Percentiles rank a stretch among this genome's conserved stretches.
These are phyloP conservation scores for Tachina lurida DNA, from an alignment of 2,888 invertebrate species.

Conservation along the genomic window DNA sequence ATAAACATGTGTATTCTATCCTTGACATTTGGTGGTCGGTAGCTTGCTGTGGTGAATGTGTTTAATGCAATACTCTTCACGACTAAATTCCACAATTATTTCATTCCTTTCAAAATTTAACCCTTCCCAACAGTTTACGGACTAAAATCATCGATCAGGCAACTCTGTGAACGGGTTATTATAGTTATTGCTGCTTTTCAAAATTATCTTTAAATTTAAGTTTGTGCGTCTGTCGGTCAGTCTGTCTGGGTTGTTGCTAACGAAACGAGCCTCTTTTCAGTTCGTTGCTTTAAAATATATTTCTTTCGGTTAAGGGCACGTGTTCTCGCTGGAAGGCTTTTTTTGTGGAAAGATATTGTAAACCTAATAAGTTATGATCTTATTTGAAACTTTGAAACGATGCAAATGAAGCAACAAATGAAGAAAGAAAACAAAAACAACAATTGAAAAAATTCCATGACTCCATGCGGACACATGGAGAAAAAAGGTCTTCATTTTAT, in stretches of 20 bases:
- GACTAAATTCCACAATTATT: background rate
- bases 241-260: constrained; percentile 26
- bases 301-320: constrained; percentile 62
- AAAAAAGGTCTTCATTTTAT: background rate
- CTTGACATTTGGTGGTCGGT: too few species aligned
- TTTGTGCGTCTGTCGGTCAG: background rate
- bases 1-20: too few species aligned
- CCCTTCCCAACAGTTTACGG: background rate
- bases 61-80: too few species aligned
- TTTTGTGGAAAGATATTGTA: constrained; percentile 39
- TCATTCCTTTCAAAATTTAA: too few species aligned
- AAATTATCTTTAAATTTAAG: constrained; percentile 29
- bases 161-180: background rate
- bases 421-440: constrained; percentile 6
- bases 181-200: constrained; percentile 15
- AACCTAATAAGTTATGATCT: constrained; percentile 66
- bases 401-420: constrained; percentile 11
- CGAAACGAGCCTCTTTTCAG: constrained; percentile 61
- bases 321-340: constrained; percentile 57
- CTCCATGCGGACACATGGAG: constrained; percentile 10
- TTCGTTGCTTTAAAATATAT: constrained; percentile 7
- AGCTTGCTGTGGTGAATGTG: too few species aligned
- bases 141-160: background rate
- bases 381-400: constrained; percentile 44
- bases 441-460: constrained; percentile 51